Evolutionary conservation across 2,888 invertebrate genomes (phyloP).

Genomic region (Lepidocyrtinus sp.): DNA sequence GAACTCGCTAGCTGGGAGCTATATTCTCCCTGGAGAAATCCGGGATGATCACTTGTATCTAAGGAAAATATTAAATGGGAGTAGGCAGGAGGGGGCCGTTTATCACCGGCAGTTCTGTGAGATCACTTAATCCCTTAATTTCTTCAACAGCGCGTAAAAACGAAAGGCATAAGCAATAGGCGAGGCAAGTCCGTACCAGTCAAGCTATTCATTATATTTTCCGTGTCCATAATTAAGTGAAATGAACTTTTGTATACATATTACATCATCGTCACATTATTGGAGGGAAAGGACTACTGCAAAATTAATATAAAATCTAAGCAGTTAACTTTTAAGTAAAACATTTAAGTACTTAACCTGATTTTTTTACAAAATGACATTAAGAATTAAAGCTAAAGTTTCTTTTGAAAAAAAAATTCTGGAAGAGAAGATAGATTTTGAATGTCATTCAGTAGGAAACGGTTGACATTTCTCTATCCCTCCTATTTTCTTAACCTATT

Average conservation of each 20-base stretch:
- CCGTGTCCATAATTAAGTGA: background rate
- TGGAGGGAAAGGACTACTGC: background rate
- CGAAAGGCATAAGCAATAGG: too few species aligned
- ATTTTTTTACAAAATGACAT: too few species aligned
- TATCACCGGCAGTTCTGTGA: conserved; percentile 19
- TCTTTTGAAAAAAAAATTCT: too few species aligned
- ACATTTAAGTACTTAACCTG: background rate
- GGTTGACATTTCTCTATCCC: background rate
- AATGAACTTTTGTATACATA: conserved; percentile 2
- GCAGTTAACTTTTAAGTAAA: background rate
- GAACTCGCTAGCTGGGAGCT: background rate
- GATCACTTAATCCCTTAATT: conserved; percentile 27
- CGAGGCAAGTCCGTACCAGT: background rate
- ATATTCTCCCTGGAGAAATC: background rate
- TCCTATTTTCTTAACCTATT: background rate
- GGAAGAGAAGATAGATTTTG: conserved; percentile 16
- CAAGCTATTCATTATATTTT: conserved; percentile 1
- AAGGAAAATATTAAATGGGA: background rate
- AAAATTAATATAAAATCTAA: background rate
- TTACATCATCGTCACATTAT: conserved; percentile 2
- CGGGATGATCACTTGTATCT: background rate
- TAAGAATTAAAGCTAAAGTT: too few species aligned
- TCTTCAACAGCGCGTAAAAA: background rate
- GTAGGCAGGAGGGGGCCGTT: conserved; percentile 11
- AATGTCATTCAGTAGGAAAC: conserved; percentile 7